Evolutionary conservation across 35 echinoderm and acorn worm species (phyloP), one percentile per base, ranked within the genome.

Genomic region (Hemicentrotus pulcherrimus): DNA sequence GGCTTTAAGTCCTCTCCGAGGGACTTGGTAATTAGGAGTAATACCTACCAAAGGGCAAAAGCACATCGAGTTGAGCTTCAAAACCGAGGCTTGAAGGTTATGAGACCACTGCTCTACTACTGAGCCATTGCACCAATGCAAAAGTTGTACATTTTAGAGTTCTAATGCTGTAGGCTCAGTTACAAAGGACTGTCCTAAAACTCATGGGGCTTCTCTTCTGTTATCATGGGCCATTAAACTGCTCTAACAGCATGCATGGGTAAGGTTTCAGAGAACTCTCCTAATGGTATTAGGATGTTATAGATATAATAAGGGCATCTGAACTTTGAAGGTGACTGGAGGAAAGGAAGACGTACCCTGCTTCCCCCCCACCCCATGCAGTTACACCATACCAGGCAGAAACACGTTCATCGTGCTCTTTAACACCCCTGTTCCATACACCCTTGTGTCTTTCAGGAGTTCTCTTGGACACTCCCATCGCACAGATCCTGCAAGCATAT

Each of bases 401-500:
- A 1, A 52, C 48, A 41, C 3, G 35, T 41, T 41, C 35, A 41
- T n/a, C n/a, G 35, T 41, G 35, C 35, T 59, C 52, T 59, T 59
- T 9, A 41, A 41, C 52, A 59, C 65, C 8, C 65, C 18, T 28
- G 4, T 78, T 28, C 28, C 65, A 78, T n/a, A 41, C 35, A 41
- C 35, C 35, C 35, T 41, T 41, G 6, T 31, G 86, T 28, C 31
- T 90, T 33, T 47, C 48, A 96, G 94, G 98, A 99, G 61, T 99
- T 95, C 46, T 85, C 89, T 92, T 99, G 97, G 92, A 88, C 96
- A 47, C 94, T 99, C 19, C 32, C 94, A 12, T 95, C 86, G 70
- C 97, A 95, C 22, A 52, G 96, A 28, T 95, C 94, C 24, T 99
- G 98, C 91, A 99, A 98, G 88, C 97, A 98, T 71, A 94, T 99